Percentiles rank a stretch among this genome's conserved stretches.
Conservation (phyloP, 2,888 invertebrate genomes). For the Petrophora chlorosata region DNA sequence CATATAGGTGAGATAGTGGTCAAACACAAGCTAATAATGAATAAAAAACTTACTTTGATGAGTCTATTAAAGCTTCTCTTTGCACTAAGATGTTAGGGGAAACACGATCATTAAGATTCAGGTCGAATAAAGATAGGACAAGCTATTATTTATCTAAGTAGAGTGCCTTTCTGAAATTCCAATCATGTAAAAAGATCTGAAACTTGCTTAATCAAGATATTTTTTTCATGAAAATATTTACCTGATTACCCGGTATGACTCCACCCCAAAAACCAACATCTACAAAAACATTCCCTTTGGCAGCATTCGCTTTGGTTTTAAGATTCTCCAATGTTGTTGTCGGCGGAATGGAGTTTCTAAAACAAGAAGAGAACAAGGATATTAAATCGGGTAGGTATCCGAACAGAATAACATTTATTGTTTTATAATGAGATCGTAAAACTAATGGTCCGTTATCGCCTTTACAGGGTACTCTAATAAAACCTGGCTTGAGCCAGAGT, state of each 20-base stretch:
- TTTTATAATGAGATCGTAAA: conserved; percentile 4
- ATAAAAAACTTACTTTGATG: no score
- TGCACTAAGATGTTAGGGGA: no score
- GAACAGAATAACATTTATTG: conserved; percentile 8
- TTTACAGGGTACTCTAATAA: neutral
- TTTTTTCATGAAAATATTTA: conserved; percentile 53
- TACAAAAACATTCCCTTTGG: conserved; percentile 84
- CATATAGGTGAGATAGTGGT: no score
- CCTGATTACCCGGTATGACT: conserved; percentile 87
- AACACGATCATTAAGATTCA: no score
- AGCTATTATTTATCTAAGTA: no score
- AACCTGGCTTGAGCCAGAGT: neutral
- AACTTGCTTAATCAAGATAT: no score
- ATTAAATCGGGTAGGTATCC: neutral
- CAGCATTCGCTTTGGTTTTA: conserved; percentile 83
- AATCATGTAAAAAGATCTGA: no score
- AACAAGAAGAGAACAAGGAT: conserved; percentile 33
- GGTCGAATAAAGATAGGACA: no score
- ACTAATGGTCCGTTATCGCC: neutral
- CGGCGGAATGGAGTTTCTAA: conserved; percentile 88
- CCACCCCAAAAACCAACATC: conserved; percentile 93
- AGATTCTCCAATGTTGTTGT: conserved; percentile 86
- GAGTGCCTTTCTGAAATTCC: no score
- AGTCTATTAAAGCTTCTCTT: no score
- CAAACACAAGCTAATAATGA: no score